Evolutionary conservation across 1,140 invertebrate species (phyloP), one percentile per base, ranked within the genome.

Genomic region (Drosophila neocordata): DNA sequence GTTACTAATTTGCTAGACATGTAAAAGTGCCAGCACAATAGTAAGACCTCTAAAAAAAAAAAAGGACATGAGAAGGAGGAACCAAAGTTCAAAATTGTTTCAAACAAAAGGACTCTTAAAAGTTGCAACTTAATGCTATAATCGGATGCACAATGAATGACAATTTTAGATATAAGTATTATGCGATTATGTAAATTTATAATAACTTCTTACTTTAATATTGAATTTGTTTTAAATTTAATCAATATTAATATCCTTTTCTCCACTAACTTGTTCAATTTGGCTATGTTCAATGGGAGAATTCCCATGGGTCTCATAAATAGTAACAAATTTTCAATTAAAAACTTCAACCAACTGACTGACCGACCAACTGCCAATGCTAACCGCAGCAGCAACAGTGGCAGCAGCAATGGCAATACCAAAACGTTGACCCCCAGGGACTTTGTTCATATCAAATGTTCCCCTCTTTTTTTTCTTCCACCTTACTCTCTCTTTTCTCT

Each of bases 1-100:
- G 68, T 78, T 69, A 82, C 83, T 81, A 88, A 87, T 87, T 87
- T 76, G 59, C 59, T 69, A 71, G 58, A 58, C 63, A 69, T 61
- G 61, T 61, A 72, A 82, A 65, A 62, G 72, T 76, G 58, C 59
- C 65, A 31, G 27, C 6, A 31, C 20, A 24, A 22, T 11, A 34
- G 41, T 9, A n/a, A 41, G 55, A 18, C 18, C 20, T 51, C 24
- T 4, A 24, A 74, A 37, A 52, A 68, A 62, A 58, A 31, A 65
- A 66, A 72, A 65, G 72, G 59, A 52, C 15, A 35, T 58, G 53
- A 63, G 72, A 73, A 56, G 51, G 48, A 48, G 4, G 44, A 56
- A 65, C 22, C 22, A 63, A 69, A 69, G 7, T 44, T 15, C 13
- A 18, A 18, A 44, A 31, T 31, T 31, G 27, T 31, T 31, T 31